phyloP scores from a whole-genome alignment of 2,113 vertebrate genomes.

The Lanius collurio region DNA sequence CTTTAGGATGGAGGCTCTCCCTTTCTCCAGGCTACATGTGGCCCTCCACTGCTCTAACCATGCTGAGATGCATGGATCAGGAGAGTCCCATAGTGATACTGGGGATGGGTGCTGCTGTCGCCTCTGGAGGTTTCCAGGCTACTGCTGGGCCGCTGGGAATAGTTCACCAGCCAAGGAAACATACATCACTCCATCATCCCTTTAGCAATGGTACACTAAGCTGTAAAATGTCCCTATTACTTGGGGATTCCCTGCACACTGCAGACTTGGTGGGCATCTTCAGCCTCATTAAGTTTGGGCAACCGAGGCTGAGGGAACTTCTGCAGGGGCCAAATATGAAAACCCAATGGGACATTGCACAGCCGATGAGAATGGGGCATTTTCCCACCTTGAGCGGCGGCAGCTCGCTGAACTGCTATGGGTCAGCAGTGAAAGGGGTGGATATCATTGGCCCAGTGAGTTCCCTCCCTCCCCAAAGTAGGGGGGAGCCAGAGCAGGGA shows the following conservation, averaged over 20 bases:
- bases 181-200: neutral
- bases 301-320: neutral
- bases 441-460: neutral
- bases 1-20: neutral
- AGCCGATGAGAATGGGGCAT: neutral
- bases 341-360: neutral
- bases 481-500: neutral
- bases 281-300: neutral
- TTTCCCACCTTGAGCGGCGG: fast-evolving
- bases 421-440: neutral
- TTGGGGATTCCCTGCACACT: neutral
- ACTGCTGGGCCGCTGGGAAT: neutral
- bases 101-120: neutral
- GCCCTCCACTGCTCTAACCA: neutral
- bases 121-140: neutral
- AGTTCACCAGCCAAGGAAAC: neutral
- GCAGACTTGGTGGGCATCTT: neutral
- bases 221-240: neutral
- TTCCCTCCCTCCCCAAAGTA: neutral
- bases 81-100: neutral
- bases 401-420: neutral
- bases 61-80: fast-evolving
- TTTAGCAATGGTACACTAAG: neutral
- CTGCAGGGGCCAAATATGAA: neutral
- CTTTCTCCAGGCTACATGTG: neutral